A percentile compares a stretch with the other conserved stretches of the same genome.
Conservation (phyloP, 2,113 vertebrate genomes). For the Nipponia nippon region DNA sequence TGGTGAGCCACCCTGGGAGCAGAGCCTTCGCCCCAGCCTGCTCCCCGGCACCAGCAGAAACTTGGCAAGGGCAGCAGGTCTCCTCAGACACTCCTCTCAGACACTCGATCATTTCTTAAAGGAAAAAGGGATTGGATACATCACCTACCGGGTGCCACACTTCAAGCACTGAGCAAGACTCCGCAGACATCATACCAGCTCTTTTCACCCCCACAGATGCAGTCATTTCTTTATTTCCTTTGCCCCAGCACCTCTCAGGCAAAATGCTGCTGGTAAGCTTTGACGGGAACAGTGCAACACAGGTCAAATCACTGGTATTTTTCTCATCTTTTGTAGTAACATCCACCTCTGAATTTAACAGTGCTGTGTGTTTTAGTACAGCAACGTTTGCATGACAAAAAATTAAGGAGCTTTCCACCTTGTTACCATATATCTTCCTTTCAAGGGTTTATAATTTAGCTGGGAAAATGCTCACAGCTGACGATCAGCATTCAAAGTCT, state of each 20-base stretch:
- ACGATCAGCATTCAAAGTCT: constrained; percentile 33
- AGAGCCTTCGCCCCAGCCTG: neutral
- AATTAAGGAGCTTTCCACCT: neutral
- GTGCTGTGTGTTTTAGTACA: neutral
- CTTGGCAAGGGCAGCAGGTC: neutral
- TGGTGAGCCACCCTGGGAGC: neutral
- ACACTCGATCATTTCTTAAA: neutral
- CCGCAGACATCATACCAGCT: neutral
- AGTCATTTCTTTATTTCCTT: neutral
- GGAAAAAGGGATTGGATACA: neutral
- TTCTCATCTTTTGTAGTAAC: neutral
- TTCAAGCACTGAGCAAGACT: neutral
- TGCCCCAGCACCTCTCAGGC: neutral
- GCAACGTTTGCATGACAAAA: constrained; percentile 3
- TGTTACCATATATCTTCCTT: neutral
- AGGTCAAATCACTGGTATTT: constrained; percentile 1
- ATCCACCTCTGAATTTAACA: neutral
- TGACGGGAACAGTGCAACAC: neutral
- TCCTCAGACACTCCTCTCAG: neutral
- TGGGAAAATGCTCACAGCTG: constrained; percentile 2
- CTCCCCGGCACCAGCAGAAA: neutral
- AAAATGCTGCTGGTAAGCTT: neutral
- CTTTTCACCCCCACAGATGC: neutral
- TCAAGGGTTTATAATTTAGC: neutral
- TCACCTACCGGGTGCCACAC: neutral